Evolutionary conservation across 2,888 invertebrate species (phyloP).

Genomic region (Andrena flavipes): DNA sequence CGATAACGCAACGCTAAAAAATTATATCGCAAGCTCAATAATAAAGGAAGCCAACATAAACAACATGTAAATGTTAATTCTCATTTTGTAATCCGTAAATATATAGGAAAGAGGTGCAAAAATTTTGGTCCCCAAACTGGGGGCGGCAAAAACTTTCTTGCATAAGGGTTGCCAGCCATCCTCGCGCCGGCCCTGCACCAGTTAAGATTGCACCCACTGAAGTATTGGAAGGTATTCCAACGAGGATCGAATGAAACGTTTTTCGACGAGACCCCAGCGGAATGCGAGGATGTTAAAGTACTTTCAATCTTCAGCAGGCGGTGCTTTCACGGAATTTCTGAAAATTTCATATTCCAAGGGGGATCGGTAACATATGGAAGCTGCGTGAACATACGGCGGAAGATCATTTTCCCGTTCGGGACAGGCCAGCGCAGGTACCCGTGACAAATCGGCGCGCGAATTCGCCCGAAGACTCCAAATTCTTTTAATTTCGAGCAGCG

Average conservation of each 20-base stretch:
- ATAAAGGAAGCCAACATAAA: no score
- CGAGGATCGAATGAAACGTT: background rate
- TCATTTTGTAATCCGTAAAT: no score
- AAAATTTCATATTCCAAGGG: conserved; percentile 38
- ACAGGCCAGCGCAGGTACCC: background rate
- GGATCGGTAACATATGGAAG: conserved; percentile 6
- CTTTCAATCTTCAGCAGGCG: conserved; percentile 11
- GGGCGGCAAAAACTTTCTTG: no score
- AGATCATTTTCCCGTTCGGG: conserved; percentile 22
- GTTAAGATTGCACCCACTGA: background rate
- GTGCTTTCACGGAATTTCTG: conserved; percentile 7
- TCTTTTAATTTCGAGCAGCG: conserved; percentile 34
- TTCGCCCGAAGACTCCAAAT: conserved; percentile 21
- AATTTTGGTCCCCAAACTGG: background rate
- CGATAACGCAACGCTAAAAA: no score
- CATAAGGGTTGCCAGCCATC: no score
- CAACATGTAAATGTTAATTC: no score
- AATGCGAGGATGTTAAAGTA: background rate
- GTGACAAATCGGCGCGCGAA: conserved; percentile 39
- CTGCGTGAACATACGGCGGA: conserved; percentile 1
- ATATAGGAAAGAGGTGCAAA: background rate
- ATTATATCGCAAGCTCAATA: no score
- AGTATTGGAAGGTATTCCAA: background rate
- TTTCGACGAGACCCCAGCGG: background rate
- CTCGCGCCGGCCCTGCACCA: background rate